Evolutionary conservation across 2,888 invertebrate species (phyloP), one percentile per base, ranked within the genome.

Genomic region (Drosophila cognata): DNA sequence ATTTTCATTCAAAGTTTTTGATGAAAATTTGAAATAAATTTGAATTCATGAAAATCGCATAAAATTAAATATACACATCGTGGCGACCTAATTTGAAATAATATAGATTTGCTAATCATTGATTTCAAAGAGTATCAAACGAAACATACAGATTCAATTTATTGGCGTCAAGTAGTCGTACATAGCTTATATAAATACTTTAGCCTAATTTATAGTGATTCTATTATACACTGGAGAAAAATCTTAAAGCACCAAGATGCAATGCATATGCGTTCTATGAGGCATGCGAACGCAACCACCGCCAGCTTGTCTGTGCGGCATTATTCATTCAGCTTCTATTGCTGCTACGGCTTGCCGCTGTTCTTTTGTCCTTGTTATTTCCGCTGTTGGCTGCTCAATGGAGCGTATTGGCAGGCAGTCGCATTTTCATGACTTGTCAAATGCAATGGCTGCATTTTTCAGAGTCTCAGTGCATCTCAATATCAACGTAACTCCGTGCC

Each of bases 351-450:
- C 21, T 33, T 60, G 29, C 71, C 64, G 51, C 21, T 46, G 28
- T 13, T 18, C 11, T 35, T 36, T 51, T 62, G 52, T 58, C 28
- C 33, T 55, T 66, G 56, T 52, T 65, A 36, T 48, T 64, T 13
- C 46, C 68, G 51, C 53, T 75, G 61, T 66, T 62, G 46, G 48
- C 33, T 85, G 89, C 71, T 82, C 88, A 89, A 82, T 89, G 89
- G 82, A 82, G 88, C 78, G 82, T 77, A 67, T 70, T 74, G 77
- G 73, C 78, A 74, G 61, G 64, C 67, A 51, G 50, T 57, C 16
- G 52, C 68, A 70, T 79, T 72, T 70, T 64, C 67, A 76, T 68
- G 82, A 66, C 76, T 79, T 84, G 69, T 69, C 70, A 70, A 60
- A 62, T 58, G 77, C 64, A 66, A 69, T 74, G 25, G 48, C 64